Base-by-base conservation (phyloP, 2,888 invertebrate species). In the Cepaea hortensis region DNA sequence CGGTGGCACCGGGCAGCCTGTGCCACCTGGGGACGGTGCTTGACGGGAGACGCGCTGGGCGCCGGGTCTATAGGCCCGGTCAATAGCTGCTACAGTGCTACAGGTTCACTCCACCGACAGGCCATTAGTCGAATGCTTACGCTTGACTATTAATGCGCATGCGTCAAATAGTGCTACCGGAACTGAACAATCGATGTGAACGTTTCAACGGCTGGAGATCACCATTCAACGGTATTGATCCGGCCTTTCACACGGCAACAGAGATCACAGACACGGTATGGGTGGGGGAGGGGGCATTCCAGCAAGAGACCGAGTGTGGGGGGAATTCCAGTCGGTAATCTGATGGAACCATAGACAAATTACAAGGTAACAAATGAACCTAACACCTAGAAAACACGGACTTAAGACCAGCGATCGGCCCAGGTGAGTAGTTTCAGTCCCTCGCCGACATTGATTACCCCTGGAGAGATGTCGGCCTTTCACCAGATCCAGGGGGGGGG, bases 121-220 rank as follows among this genome's bases (percentile, higher is more conserved):
- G 23, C 62, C 84, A 84, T 84, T 84, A 84, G 84, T 61, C 73
- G 7, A 9, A 18, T 23, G 4, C 62, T 84, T 76, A 84, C 65
- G 35, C 46, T 11, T 55, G 23, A 5, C 65, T 62, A 75, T 84
- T 23, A 35, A 20, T 84, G 75, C 84, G 84, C 84, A 84, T 65
- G 84, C 61, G 73, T 46, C 62, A 76, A 76, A 46, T 18, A 75
- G 65, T 62, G 76, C 76, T 35, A 76, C 84, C 84, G 84, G 84
- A 84, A 84, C 84, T 61, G 75, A 75, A 23, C 76, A 84, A 84
- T 84, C 84, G 84, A 84, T 84, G 46, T 50, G 11, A n/a, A 65
- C 23, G 65, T 62, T 46, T 35, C 75, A 81, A 68, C 65, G n/a
- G 20, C 75, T 48, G 35, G 20, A 48, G 55, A 72, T 76, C 61